phyloP scores from a whole-genome alignment of 2,888 invertebrate species.

The Scaptomyza flava region DNA sequence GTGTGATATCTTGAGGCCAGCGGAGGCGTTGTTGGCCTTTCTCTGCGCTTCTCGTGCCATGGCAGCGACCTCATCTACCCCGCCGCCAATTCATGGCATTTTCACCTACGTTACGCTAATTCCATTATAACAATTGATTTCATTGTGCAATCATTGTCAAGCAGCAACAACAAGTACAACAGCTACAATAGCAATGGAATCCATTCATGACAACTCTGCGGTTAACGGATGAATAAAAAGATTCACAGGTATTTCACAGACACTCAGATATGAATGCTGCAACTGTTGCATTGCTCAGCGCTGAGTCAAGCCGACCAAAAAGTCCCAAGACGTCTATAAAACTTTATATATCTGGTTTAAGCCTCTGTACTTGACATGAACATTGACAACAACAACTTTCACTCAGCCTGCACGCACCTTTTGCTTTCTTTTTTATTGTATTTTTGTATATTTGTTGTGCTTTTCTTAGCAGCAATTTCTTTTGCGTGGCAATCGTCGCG shows the following conservation, averaged over 20 bases:
- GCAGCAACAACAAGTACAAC: conserved; percentile 42
- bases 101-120: conserved; percentile 68
- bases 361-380: conserved; percentile 39
- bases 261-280: conserved; percentile 11
- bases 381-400: conserved; percentile 47
- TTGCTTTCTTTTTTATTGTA: conserved; percentile 43
- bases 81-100: conserved; percentile 42
- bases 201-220: conserved; percentile 52
- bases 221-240: conserved; percentile 52
- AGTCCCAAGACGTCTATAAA: conserved; percentile 34
- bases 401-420: conserved; percentile 55
- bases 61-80: conserved; percentile 15
- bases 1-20: conserved; percentile 35
- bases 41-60: neutral
- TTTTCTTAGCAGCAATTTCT: conserved; percentile 65
- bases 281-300: conserved; percentile 41
- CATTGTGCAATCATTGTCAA: conserved; percentile 77
- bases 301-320: conserved; percentile 54
- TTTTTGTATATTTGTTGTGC: conserved; percentile 12
- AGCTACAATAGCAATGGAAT: conserved; percentile 48
- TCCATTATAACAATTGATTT: conserved; percentile 79
- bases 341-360: conserved; percentile 20
- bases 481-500: conserved; percentile 61
- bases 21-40: conserved; percentile 23
- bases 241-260: conserved; percentile 55